A percentile compares a stretch with the other conserved stretches of the same genome.
Evolutionary conservation across 2,888 invertebrate genomes (phyloP).

Genomic region (Digitonthophagus gazella): DNA sequence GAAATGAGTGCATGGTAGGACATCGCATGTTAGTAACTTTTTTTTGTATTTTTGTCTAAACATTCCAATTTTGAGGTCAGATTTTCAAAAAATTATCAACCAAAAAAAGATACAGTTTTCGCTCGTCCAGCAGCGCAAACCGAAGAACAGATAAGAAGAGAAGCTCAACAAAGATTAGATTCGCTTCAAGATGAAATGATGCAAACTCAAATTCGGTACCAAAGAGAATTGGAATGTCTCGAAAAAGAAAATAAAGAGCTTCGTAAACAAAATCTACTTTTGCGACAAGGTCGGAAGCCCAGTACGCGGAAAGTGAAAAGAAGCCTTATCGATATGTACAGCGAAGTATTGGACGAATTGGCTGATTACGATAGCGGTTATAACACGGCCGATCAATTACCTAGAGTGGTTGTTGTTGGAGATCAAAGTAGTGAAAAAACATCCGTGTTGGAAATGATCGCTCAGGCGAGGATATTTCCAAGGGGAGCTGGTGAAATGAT

Average conservation of each 20-base stretch:
- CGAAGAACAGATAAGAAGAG: slow-evolving; percentile 58
- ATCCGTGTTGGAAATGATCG: slow-evolving; percentile 98
- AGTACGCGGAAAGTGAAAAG: slow-evolving; percentile 51
- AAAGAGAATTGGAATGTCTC: slow-evolving; percentile 89
- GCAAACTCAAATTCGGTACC: slow-evolving; percentile 92
- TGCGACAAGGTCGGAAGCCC: slow-evolving; percentile 69
- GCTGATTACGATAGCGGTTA: slow-evolving; percentile 78
- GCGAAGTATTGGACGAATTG: slow-evolving; percentile 94
- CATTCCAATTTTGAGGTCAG: too few relatives aligned
- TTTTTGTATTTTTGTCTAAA: too few relatives aligned
- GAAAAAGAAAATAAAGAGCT: slow-evolving; percentile 97
- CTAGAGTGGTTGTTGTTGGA: slow-evolving; percentile 96
- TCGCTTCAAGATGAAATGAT: slow-evolving; percentile 88
- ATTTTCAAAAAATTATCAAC: too few relatives aligned
- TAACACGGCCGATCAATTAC: slow-evolving; percentile 91
- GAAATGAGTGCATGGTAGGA: too few relatives aligned
- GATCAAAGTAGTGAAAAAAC: slow-evolving; percentile 99
- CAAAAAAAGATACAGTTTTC: slow-evolving; percentile 56
- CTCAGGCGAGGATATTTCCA: slow-evolving; percentile 95
- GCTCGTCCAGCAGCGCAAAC: slow-evolving; percentile 48
- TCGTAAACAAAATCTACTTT: slow-evolving; percentile 80
- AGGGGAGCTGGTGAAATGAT: slow-evolving; percentile 99
- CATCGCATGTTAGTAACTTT: too few relatives aligned
- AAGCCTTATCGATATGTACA: slow-evolving; percentile 96
- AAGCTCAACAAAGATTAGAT: slow-evolving; percentile 65